These are phyloP conservation scores for Centrocercus urophasianus DNA, from an alignment of 2,113 vertebrate genomes.

Conservation along the genomic window DNA sequence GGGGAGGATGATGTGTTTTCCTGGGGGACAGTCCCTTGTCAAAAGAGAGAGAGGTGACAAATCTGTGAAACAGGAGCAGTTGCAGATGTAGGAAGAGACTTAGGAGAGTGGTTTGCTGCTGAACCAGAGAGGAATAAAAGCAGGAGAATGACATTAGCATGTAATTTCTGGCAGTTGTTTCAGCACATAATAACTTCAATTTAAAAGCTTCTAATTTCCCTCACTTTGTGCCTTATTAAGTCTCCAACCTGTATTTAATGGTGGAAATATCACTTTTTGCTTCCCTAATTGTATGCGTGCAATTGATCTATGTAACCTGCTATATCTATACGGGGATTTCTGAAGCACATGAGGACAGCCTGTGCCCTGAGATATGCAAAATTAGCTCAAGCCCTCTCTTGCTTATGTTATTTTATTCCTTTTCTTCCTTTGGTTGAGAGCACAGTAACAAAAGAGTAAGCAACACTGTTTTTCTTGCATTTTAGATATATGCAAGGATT, in stretches of 20 bases:
- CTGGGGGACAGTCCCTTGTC: neutral
- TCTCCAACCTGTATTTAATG: constrained; percentile 16
- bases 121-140: neutral
- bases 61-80: neutral
- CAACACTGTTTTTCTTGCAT: neutral
- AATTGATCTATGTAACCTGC: neutral
- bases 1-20: neutral
- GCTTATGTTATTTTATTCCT: neutral
- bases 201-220: constrained; percentile 35
- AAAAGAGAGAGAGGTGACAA: neutral
- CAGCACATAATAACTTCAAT: neutral
- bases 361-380: neutral
- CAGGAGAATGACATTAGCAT: neutral
- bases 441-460: neutral
- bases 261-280: neutral
- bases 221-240: constrained; percentile 36
- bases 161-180: constrained; percentile 20
- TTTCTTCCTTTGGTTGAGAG: neutral
- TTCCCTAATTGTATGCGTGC: neutral
- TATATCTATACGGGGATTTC: neutral
- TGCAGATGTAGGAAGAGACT: neutral
- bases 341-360: neutral
- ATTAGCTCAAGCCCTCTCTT: neutral
- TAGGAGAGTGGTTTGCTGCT: neutral
- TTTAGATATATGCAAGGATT: neutral